Conservation (phyloP, 1,140 invertebrate species). For the Varroa destructor region DNA sequence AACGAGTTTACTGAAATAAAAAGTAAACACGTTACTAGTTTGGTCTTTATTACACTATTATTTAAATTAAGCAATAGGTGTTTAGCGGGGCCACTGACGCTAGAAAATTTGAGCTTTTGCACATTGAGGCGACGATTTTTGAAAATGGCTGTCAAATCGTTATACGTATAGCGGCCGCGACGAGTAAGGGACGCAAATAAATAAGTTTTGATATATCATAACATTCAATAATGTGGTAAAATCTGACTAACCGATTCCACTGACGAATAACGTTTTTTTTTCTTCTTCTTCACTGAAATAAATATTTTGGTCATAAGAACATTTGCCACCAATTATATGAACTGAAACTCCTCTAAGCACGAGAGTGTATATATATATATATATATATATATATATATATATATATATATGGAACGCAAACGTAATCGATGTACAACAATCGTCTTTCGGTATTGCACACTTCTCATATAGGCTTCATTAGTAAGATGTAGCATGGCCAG, state of each 20-base stretch:
- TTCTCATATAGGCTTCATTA: no score
- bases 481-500: background rate
- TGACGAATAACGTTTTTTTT: background rate
- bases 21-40: slow-evolving; percentile 24
- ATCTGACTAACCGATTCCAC: background rate
- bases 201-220: no score
- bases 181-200: no score
- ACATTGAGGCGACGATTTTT: no score
- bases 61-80: no score
- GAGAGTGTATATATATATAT: background rate
- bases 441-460: no score
- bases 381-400: background rate
- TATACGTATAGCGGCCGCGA: no score
- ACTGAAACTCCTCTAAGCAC: background rate
- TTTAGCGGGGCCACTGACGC: no score
- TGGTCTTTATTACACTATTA: no score
- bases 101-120: no score
- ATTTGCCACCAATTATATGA: background rate
- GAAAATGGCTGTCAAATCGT: no score
- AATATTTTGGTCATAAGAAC: background rate
- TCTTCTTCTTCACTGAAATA: slow-evolving; percentile 22
- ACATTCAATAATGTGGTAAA: background rate
- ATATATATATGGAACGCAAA: background rate
- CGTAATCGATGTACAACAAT: no score
- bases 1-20: slow-evolving; percentile 50